phyloP scores from a whole-genome alignment of 2,797 vertebrate genomes.

The Acipenser ruthenus region DNA sequence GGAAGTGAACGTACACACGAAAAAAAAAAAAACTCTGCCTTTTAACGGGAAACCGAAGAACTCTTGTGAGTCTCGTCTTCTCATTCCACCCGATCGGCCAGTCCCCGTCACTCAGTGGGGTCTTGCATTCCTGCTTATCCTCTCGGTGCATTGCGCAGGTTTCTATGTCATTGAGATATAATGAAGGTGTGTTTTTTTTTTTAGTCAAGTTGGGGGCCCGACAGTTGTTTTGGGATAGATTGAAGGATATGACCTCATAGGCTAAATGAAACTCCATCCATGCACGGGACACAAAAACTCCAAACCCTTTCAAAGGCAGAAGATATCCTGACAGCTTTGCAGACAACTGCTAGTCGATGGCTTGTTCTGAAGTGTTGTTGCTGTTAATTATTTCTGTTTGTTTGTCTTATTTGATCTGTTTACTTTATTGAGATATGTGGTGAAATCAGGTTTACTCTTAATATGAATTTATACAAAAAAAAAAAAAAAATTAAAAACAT shows the following conservation, averaged over 20 bases:
- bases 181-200: no score
- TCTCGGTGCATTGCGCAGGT: neutral
- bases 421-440: no score
- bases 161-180: neutral
- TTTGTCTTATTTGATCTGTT: neutral
- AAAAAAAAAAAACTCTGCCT: constrained; percentile 6
- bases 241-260: no score
- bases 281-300: no score
- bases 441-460: no score
- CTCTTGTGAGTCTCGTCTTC: neutral
- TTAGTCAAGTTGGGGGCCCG: no score
- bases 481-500: no score
- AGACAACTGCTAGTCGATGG: neutral
- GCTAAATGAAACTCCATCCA: no score
- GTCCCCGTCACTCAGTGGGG: neutral
- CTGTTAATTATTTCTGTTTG: neutral
- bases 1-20: constrained; percentile 7
- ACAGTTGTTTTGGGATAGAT: no score
- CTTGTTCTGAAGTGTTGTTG: constrained; percentile 1
- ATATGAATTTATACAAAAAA: no score
- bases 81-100: neutral
- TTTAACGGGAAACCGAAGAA: constrained; percentile 2
- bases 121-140: neutral
- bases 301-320: no score
- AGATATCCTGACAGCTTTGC: no score